Evolutionary conservation across 2,797 vertebrate species (phyloP).

Genomic region (Adelosebastes latens): DNA sequence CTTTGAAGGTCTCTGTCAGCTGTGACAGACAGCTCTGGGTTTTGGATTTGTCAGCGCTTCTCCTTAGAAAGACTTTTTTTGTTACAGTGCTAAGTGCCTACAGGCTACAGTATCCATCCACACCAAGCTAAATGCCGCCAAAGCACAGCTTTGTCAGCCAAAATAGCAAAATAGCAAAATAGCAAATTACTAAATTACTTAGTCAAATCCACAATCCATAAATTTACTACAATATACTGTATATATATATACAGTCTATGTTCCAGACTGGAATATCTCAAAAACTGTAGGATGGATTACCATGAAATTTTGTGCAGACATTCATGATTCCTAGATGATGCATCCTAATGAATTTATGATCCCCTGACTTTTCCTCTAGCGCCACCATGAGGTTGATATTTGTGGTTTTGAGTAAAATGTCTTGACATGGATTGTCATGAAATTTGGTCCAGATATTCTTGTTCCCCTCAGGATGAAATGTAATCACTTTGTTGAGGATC

Average conservation of each 20-base stretch:
- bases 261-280: background rate
- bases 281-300: background rate
- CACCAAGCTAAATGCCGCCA: background rate
- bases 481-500: background rate
- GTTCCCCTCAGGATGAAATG: background rate
- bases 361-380: no score
- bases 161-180: background rate
- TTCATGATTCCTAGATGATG: background rate
- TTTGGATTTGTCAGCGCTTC: conserved; percentile 45
- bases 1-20: conserved; percentile 45
- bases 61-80: conserved; percentile 15
- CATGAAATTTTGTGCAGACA: background rate
- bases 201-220: background rate
- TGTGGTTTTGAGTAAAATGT: background rate
- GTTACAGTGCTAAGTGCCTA: background rate
- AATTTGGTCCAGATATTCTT: background rate
- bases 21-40: conserved; percentile 56
- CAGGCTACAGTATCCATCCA: background rate
- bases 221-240: background rate
- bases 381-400: no score
- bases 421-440: background rate
- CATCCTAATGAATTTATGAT: background rate
- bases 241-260: background rate
- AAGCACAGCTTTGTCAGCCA: background rate
- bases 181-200: background rate